These are phyloP conservation scores for Rhinophrynus dorsalis DNA, from an alignment of 2,797 vertebrate species.

Conservation along the genomic window DNA sequence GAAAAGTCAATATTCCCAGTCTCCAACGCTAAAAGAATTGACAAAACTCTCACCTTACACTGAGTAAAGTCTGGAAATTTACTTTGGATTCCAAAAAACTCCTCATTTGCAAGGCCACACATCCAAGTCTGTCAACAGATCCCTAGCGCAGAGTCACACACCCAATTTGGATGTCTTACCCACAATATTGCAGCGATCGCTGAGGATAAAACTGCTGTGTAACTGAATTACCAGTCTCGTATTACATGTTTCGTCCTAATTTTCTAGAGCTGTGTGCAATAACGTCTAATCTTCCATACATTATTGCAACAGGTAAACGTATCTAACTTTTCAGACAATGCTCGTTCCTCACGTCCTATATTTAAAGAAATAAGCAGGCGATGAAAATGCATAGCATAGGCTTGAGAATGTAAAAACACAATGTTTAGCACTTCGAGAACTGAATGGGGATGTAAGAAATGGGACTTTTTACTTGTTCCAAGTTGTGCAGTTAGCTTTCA, in stretches of 20 bases:
- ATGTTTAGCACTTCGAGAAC: too few relatives aligned
- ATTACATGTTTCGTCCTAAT: slow-evolving; percentile 9
- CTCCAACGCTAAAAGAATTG: slow-evolving; percentile 15
- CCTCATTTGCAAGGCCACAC: slow-evolving; percentile 40
- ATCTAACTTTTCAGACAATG: slow-evolving; percentile 11
- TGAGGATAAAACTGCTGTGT: not conserved
- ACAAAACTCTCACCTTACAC: slow-evolving; percentile 36
- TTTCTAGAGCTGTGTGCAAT: slow-evolving; percentile 20
- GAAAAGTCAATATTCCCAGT: not conserved
- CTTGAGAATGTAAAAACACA: too few relatives aligned
- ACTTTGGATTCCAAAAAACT: slow-evolving; percentile 32
- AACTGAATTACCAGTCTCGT: slow-evolving; percentile 30
- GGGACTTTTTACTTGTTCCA: too few relatives aligned
- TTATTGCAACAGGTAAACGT: slow-evolving; percentile 10
- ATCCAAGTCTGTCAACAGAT: slow-evolving; percentile 42
- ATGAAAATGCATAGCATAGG: too few relatives aligned
- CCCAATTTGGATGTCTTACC: slow-evolving; percentile 24
- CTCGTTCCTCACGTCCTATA: slow-evolving; percentile 5
- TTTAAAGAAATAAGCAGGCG: slow-evolving; percentile 14
- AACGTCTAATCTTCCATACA: slow-evolving; percentile 13
- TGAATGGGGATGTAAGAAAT: too few relatives aligned
- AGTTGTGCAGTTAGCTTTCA: too few relatives aligned
- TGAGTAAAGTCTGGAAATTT: slow-evolving; percentile 31
- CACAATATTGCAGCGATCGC: slow-evolving; percentile 8
- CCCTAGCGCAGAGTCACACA: slow-evolving; percentile 26